Base-by-base conservation (phyloP, 2,888 invertebrate genomes). In the Phlogophora meticulosa region DNA sequence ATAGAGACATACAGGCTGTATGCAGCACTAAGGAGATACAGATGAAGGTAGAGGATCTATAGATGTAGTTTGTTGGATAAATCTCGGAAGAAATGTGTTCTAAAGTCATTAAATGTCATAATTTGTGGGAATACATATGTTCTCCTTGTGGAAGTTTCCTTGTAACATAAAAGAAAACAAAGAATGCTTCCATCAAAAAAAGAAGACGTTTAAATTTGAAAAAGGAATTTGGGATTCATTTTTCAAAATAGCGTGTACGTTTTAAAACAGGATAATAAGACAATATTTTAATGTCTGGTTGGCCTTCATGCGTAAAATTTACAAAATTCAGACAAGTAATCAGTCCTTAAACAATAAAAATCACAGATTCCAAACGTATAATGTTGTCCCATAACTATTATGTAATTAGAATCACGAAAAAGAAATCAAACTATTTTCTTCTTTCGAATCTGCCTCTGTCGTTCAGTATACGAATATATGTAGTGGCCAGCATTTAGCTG, bases 401-500 rank as follows among this genome's bases (percentile, higher is more conserved):
- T n/a, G n/a, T n/a, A n/a, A n/a, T n/a, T n/a, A n/a, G n/a, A n/a
- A n/a, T n/a, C n/a, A n/a, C n/a, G n/a, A n/a, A n/a, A n/a, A n/a
- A n/a, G n/a, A n/a, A 7, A 2, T 22, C 40, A 13, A 59, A 46
- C 15, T 1, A 15, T 34, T 10, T 53, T 72, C 22, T 28, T 2
- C 28, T 28, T 71, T 58, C 22, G 20, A 53, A 43, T 36, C 5
- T 13, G 34, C 10, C 1, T 22, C n/a, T n/a, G 15, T 10, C 20
- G 15, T 63, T 73, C 48, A 55, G 22, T 56, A n/a, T 34, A 32
- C 56, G 7, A 65, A 52, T 20, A 7, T 7, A 52, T 24, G 15
- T 45, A 72, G 34, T 45, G 51, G 71, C 71, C 72, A 56, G 22
- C n/a, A 32, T 57, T 70, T 81, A 79, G 81, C 28, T 28, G 72